A percentile compares a stretch with the other conserved stretches of the same genome.
Conservation (phyloP, 2,888 invertebrate genomes). For the Xanthorhoe designata region DNA sequence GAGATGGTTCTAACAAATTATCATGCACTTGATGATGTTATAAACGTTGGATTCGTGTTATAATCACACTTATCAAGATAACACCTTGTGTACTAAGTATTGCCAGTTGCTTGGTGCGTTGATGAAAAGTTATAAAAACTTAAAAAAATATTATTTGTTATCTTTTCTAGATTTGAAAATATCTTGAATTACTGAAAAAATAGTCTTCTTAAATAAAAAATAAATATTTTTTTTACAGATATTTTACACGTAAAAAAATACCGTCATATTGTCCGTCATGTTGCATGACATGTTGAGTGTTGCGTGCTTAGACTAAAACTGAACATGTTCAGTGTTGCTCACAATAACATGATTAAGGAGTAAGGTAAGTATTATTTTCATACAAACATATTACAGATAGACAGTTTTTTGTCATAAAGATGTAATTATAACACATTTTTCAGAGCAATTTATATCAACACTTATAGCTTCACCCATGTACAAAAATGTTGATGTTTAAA, state of each 20-base stretch:
- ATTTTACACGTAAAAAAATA: too few relatives aligned
- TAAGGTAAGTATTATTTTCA: background rate
- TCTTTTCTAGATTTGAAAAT: too few relatives aligned
- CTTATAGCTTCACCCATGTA: conserved; percentile 24
- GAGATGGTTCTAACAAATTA: conserved; percentile 21
- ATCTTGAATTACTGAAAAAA: too few relatives aligned
- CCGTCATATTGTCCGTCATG: too few relatives aligned
- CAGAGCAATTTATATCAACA: conserved; percentile 10
- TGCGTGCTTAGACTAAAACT: too few relatives aligned
- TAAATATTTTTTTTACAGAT: too few relatives aligned
- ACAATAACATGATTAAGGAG: background rate
- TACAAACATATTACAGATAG: background rate
- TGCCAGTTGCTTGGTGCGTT: conserved; percentile 1
- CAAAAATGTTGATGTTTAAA: conserved; percentile 7
- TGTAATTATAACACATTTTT: conserved; percentile 8
- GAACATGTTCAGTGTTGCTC: background rate
- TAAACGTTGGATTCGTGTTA: conserved; percentile 19
- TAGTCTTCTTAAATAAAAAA: too few relatives aligned
- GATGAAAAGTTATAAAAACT: background rate
- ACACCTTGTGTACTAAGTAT: conserved; percentile 18
- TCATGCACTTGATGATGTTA: conserved; percentile 27
- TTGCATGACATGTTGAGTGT: too few relatives aligned
- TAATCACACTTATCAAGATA: conserved; percentile 32
- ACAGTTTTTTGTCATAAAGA: background rate
- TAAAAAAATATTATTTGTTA: too few relatives aligned